These are phyloP conservation scores for Gastracanthus pulcherrimus DNA, from an alignment of 2,888 invertebrate species.

Conservation along the genomic window DNA sequence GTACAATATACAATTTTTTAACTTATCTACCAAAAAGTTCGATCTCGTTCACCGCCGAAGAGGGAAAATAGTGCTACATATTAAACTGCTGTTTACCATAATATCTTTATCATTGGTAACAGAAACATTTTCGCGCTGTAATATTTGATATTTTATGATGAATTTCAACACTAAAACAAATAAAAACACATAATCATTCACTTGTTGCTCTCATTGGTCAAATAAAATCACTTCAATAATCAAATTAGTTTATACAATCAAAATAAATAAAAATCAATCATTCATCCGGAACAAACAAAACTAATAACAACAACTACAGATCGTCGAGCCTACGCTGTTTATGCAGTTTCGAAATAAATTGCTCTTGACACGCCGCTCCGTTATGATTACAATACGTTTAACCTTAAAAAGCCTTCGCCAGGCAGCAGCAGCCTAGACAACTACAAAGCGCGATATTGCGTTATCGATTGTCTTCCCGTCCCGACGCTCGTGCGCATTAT, in stretches of 20 bases:
- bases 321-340: not conserved
- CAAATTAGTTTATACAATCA: no score
- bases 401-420: not conserved
- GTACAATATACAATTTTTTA: no score
- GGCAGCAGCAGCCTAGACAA: not conserved
- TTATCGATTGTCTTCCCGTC: slow-evolving; percentile 27
- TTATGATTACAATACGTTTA: slow-evolving; percentile 8
- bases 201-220: not conserved
- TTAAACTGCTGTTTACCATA: no score
- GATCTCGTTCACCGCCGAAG: no score
- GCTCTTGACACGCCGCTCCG: slow-evolving; percentile 11
- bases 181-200: not conserved
- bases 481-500: not conserved
- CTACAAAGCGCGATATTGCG: slow-evolving; percentile 21
- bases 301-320: not conserved
- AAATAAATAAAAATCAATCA: not conserved
- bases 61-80: no score
- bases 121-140: no score
- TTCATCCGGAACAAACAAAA: not conserved
- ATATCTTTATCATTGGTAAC: no score
- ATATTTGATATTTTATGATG: no score
- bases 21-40: no score
- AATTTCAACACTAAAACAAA: not conserved
- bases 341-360: slow-evolving; percentile 10
- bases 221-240: not conserved